These are phyloP conservation scores for Amphiprion percula DNA, from an alignment of 2,113 vertebrate genomes.

Conservation along the genomic window DNA sequence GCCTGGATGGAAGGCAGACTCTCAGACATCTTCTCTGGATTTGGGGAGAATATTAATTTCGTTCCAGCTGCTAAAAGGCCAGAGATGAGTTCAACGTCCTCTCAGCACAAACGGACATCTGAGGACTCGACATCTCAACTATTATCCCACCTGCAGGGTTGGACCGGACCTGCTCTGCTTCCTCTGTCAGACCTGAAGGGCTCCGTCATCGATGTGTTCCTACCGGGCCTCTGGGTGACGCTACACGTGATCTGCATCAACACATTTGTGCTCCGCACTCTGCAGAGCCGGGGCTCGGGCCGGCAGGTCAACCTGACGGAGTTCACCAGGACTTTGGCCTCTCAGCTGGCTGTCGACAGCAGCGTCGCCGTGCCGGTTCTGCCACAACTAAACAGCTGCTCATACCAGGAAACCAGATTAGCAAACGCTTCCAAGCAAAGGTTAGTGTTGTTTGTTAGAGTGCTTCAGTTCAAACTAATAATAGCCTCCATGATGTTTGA, in stretches of 20 bases:
- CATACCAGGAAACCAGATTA: conserved; percentile 29
- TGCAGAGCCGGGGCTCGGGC: conserved; percentile 48
- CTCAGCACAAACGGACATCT: not conserved
- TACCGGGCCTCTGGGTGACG: conserved; percentile 61
- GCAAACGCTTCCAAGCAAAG: conserved; percentile 38
- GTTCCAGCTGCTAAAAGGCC: conserved; percentile 25
- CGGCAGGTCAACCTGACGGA: conserved; percentile 35
- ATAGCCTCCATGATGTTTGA: not conserved
- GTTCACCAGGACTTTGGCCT: conserved; percentile 68
- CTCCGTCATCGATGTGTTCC: conserved; percentile 33
- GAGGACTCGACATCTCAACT: conserved; percentile 22
- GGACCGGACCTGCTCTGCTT: conserved; percentile 65
- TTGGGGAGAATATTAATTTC: conserved; percentile 56
- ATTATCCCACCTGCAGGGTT: conserved; percentile 61
- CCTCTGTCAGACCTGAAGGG: conserved; percentile 30
- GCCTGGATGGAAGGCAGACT: conserved; percentile 64
- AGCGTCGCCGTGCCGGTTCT: conserved; percentile 43
- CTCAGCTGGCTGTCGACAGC: conserved; percentile 63
- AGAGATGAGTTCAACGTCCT: not conserved
- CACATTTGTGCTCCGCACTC: conserved; percentile 64
- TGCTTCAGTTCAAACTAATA: not conserved
- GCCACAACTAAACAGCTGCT: conserved; percentile 57
- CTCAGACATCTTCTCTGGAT: conserved; percentile 48
- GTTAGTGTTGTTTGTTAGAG: conserved; percentile 35
- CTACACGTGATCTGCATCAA: conserved; percentile 74